These are phyloP conservation scores for Linepithema humile DNA, from an alignment of 1,140 invertebrate genomes.

Conservation along the genomic window DNA sequence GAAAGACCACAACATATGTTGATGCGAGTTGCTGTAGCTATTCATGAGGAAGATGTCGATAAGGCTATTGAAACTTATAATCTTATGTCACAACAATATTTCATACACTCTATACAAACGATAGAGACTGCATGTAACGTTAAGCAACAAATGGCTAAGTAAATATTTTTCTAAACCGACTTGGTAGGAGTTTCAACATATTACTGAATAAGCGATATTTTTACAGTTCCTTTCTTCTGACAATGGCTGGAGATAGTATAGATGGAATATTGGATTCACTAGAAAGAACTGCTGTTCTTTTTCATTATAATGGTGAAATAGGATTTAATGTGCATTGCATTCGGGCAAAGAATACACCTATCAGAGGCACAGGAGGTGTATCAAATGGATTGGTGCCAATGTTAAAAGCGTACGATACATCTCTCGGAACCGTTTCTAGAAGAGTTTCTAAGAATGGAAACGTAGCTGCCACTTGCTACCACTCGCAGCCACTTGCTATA, in stretches of 20 bases:
- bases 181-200: background rate
- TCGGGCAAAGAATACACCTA: slow-evolving; percentile 95
- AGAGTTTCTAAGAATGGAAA: slow-evolving; percentile 96
- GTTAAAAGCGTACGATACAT: slow-evolving; percentile 98
- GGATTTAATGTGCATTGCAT: slow-evolving; percentile 99
- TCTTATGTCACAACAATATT: slow-evolving; percentile 96
- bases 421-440: slow-evolving; percentile 97
- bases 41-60: slow-evolving; percentile 97
- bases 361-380: slow-evolving; percentile 97
- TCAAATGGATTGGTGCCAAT: slow-evolving; percentile 99
- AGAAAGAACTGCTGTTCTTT: slow-evolving; percentile 98
- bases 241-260: slow-evolving; percentile 98
- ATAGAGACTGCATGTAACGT: slow-evolving; percentile 97
- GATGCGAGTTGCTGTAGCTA: slow-evolving; percentile 98
- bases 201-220: slow-evolving; percentile 53
- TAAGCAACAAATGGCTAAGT: slow-evolving; percentile 95
- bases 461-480: no score
- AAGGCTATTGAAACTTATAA: slow-evolving; percentile 99
- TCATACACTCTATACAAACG: slow-evolving; percentile 99
- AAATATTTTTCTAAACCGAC: background rate
- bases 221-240: slow-evolving; percentile 95
- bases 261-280: slow-evolving; percentile 98
- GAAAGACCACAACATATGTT: slow-evolving; percentile 99
- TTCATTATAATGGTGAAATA: slow-evolving; percentile 98
- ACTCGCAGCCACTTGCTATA: slow-evolving; percentile 98